These are phyloP conservation scores for Oreochromis spilurus DNA, from an alignment of 2,113 vertebrate genomes.

Conservation along the genomic window DNA sequence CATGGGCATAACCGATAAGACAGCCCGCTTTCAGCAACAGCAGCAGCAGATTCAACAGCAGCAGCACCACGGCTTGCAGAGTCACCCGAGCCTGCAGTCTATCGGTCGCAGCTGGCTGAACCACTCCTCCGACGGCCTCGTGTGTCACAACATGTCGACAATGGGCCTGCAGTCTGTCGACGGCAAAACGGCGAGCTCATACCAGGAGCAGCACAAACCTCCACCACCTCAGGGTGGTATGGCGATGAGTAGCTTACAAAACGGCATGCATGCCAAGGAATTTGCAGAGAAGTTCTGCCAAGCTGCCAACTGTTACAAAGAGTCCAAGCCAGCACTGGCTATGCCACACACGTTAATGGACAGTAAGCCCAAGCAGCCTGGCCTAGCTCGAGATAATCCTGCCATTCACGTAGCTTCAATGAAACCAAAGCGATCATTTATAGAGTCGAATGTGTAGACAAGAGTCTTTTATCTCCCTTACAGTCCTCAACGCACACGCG, in stretches of 20 bases:
- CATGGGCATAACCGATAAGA: conserved; percentile 97
- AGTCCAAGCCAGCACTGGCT: conserved; percentile 74
- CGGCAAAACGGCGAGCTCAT: conserved; percentile 68
- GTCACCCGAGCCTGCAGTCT: conserved; percentile 34
- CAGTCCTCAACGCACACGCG: conserved; percentile 20
- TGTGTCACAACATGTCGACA: conserved; percentile 48
- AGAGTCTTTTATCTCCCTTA: neutral
- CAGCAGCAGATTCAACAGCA: conserved; percentile 22
- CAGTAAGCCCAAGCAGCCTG: conserved; percentile 71
- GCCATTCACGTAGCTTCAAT: conserved; percentile 75
- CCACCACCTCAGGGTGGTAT: conserved; percentile 60
- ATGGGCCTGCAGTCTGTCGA: conserved; percentile 65
- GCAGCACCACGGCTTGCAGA: conserved; percentile 32
- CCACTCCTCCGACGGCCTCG: conserved; percentile 70
- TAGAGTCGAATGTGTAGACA: conserved; percentile 91
- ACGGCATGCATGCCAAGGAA: conserved; percentile 78
- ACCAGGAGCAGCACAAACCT: conserved; percentile 72
- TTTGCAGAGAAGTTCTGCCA: conserved; percentile 76
- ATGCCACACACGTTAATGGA: conserved; percentile 75
- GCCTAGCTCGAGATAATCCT: conserved; percentile 73
- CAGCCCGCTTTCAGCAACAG: conserved; percentile 77
- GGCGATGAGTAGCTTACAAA: conserved; percentile 72
- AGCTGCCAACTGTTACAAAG: conserved; percentile 71
- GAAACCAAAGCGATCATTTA: conserved; percentile 97
- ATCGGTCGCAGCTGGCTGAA: conserved; percentile 78